Base-by-base conservation (phyloP, 1,140 invertebrate species). In the Plodia interpunctella region DNA sequence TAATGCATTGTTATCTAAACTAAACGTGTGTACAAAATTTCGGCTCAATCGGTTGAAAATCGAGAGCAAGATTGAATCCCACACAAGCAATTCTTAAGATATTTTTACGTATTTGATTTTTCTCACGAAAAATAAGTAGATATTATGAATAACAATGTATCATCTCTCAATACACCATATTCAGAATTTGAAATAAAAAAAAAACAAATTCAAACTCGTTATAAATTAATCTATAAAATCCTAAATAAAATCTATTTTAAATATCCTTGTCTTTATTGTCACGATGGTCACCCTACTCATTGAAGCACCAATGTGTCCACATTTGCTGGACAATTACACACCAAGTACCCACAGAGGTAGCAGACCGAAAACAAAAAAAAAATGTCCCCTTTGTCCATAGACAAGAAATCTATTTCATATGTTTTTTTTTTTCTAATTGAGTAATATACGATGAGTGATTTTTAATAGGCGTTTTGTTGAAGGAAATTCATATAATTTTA, bases 281-380 rank as follows among this genome's bases (percentile, higher is more conserved):
- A 44, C 15, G 52, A 63, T 81, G 63, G 76, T 71, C 66, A 74
- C 68, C 63, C 54, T 62, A 70, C 9, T n/a, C 35, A 57, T 30
- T 19, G 15, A 15, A 44, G 17, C 49, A 72, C 56, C 76, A 80
- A 80, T 72, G 76, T 81, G 78, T 71, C 76, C 76, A 80, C 74
- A 78, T 83, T 83, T 83, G 62, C 68, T 71, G 74, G 73, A 44
- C 70, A 74, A 81, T 83, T 83, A 83, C 77, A 63, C 66, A 21
- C 50, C 64, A 58, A 83, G 38, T 44, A 44, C 38, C 78, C 80
- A 77, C 71, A 55, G 68, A 69, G 59, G 70, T 67, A 80, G 65
- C 74, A 70, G 75, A 78, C 55, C 75, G 74, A 69, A 66, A 64
- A 78, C 65, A 66, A 63, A 70, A 67, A 63, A 1, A n/a, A 17